Conservation (phyloP, 2,113 vertebrate genomes). For the Centropristis striata region DNA sequence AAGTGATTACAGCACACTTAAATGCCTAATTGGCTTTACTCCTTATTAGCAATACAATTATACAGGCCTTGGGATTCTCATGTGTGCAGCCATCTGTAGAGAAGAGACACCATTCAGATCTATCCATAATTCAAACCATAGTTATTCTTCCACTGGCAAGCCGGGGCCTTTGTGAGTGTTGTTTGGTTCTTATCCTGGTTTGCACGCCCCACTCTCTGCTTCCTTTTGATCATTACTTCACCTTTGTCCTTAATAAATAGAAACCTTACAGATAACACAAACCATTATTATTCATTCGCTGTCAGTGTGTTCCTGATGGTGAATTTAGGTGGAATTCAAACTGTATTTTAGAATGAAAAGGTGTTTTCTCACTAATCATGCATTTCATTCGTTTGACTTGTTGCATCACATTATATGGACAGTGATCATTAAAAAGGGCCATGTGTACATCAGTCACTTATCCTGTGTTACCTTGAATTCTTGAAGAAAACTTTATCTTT, state of each 20-base stretch:
- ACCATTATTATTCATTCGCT: slow-evolving; percentile 43
- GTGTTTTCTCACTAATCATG: background rate
- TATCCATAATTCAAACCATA: slow-evolving; percentile 97
- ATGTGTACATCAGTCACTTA: too few species aligned
- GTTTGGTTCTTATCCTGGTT: slow-evolving; percentile 91
- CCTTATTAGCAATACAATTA: slow-evolving; percentile 99
- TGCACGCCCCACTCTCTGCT: slow-evolving; percentile 87
- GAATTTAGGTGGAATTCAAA: slow-evolving; percentile 17
- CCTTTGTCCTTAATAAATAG: slow-evolving; percentile 79
- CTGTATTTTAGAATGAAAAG: slow-evolving; percentile 5
- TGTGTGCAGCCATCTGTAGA: slow-evolving; percentile 97
- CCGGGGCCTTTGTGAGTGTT: slow-evolving; percentile 86
- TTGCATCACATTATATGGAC: slow-evolving; percentile 12
- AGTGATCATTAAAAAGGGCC: background rate
- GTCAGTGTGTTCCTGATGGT: background rate
- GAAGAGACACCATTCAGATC: slow-evolving; percentile 94
- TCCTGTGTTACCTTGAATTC: too few species aligned
- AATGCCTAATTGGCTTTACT: slow-evolving; percentile 99
- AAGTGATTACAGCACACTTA: slow-evolving; percentile 99
- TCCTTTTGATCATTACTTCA: slow-evolving; percentile 89
- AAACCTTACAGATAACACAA: slow-evolving; percentile 62
- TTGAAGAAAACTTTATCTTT: too few species aligned
- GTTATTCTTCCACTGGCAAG: slow-evolving; percentile 91
- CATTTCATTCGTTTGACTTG: slow-evolving; percentile 14
- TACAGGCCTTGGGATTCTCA: slow-evolving; percentile 93